Conservation (phyloP, 2,888 invertebrate genomes). For the Ectemnius lituratus region DNA sequence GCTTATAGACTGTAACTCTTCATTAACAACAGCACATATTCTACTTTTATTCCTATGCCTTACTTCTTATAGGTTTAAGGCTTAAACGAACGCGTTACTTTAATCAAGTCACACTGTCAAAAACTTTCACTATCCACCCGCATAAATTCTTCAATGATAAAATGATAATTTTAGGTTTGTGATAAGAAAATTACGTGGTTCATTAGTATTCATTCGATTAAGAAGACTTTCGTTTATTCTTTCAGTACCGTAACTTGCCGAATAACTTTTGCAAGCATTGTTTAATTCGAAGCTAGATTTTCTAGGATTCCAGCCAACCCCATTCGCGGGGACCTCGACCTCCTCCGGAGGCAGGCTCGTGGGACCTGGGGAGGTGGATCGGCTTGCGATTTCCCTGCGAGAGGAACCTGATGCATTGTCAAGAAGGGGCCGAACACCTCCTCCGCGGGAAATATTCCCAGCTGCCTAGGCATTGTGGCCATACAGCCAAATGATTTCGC, state of each 20-base stretch:
- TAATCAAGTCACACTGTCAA: background rate
- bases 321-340: conserved; percentile 52
- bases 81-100: too few relatives aligned
- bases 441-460: conserved; percentile 75
- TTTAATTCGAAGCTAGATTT: too few relatives aligned
- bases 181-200: background rate
- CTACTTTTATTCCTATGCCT: too few relatives aligned
- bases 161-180: conserved; percentile 15
- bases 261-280: too few relatives aligned
- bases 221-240: too few relatives aligned
- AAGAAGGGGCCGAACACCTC: conserved; percentile 61
- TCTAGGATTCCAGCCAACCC: conserved; percentile 9
- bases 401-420: conserved; percentile 54
- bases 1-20: conserved; percentile 71
- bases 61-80: too few relatives aligned
- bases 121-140: conserved; percentile 38
- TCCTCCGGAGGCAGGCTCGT: conserved; percentile 45
- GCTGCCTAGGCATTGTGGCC: conserved; percentile 68
- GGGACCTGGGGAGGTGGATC: conserved; percentile 29
- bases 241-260: too few relatives aligned
- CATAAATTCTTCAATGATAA: conserved; percentile 20
- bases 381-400: conserved; percentile 60
- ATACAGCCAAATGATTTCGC: conserved; percentile 45
- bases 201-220: too few relatives aligned
- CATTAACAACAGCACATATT: background rate